These are phyloP conservation scores for Rhyzopertha dominica DNA, from an alignment of 1,140 invertebrate genomes.

Conservation along the genomic window DNA sequence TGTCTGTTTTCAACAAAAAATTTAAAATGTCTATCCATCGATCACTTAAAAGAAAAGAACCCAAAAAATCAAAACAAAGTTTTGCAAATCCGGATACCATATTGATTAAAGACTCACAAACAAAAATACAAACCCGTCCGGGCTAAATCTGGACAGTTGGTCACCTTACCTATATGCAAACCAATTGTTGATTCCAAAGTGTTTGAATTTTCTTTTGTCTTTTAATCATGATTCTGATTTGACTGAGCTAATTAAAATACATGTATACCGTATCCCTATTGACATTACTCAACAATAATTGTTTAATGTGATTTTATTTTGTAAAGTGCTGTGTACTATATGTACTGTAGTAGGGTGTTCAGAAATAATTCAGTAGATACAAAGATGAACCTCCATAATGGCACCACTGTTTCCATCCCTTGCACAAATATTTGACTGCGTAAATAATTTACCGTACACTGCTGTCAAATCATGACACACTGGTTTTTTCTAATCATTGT, in stretches of 20 bases:
- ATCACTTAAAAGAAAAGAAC: no score
- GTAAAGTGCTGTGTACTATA: conserved; percentile 36
- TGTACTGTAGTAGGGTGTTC: conserved; percentile 31
- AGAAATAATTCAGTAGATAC: not conserved
- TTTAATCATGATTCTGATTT: not conserved
- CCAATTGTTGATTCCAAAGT: conserved; percentile 1
- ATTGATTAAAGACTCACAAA: conserved; percentile 14
- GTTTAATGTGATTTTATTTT: conserved; percentile 39
- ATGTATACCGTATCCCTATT: conserved; percentile 27
- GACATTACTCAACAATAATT: conserved; percentile 35
- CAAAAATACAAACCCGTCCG: conserved; percentile 4
- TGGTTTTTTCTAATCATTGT: conserved; percentile 1
- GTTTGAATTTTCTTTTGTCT: conserved; percentile 4
- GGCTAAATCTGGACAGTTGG: conserved; percentile 7
- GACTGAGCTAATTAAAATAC: conserved; percentile 14
- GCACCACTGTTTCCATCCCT: not conserved
- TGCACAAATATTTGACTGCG: not conserved
- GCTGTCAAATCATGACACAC: not conserved
- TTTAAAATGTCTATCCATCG: no score
- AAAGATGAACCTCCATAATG: not conserved
- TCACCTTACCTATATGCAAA: not conserved
- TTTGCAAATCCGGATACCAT: conserved; percentile 8
- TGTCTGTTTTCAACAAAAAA: no score
- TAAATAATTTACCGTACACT: conserved; percentile 4
- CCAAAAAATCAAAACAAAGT: no score